These are phyloP conservation scores for Heterodera filipjevi DNA, from an alignment of 2,888 invertebrate genomes.

Conservation along the genomic window DNA sequence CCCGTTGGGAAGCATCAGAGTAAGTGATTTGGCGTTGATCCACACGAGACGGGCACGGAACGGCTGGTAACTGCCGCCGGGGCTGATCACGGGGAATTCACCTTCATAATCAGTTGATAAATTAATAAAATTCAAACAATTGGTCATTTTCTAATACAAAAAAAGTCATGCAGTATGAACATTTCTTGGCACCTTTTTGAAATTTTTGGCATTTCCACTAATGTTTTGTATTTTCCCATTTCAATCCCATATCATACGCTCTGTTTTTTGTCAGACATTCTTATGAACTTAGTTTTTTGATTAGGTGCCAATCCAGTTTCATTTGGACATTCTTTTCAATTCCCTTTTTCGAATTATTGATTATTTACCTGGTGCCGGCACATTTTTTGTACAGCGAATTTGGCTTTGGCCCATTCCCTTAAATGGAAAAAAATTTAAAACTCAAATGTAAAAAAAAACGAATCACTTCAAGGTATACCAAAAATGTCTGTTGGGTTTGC, in stretches of 20 bases:
- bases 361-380: slow-evolving; percentile 72
- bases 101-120: slow-evolving; percentile 68
- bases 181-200: too few species aligned
- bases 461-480: slow-evolving; percentile 46
- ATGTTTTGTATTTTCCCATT: too few species aligned
- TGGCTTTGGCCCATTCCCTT: slow-evolving; percentile 96
- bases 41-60: slow-evolving; percentile 82
- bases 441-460: background rate
- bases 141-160: too few species aligned
- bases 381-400: slow-evolving; percentile 89
- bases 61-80: slow-evolving; percentile 54
- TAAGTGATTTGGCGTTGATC: slow-evolving; percentile 90
- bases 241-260: too few species aligned
- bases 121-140: too few species aligned
- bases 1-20: slow-evolving; percentile 91
- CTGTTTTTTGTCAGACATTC: too few species aligned
- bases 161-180: too few species aligned
- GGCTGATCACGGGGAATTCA: slow-evolving; percentile 78
- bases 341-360: too few species aligned
- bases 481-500: slow-evolving; percentile 79
- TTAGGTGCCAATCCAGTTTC: too few species aligned
- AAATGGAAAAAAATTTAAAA: slow-evolving; percentile 73
- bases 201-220: too few species aligned
- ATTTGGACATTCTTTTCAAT: too few species aligned
- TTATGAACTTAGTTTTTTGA: too few species aligned